Percentiles rank a stretch among this genome's conserved stretches.
phyloP scores from a whole-genome alignment of 2,797 vertebrate species.

The Pseudochromis fuscus region DNA sequence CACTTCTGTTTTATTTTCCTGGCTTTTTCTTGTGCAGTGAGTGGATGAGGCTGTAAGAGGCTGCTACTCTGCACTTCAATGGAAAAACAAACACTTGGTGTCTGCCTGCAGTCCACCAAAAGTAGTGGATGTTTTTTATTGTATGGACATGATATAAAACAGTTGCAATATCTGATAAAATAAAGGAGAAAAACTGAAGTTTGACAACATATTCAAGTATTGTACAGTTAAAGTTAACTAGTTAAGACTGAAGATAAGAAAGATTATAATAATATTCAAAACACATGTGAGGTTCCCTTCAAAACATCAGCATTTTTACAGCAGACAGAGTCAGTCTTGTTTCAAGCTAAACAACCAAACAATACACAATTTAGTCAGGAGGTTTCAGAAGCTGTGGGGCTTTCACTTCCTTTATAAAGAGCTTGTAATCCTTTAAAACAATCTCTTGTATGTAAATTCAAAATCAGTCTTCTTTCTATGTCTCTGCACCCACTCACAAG shows the following conservation, averaged over 20 bases:
- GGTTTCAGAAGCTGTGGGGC: not conserved
- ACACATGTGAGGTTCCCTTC: not conserved
- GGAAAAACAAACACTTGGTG: slow-evolving; percentile 5
- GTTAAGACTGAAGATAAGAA: not conserved
- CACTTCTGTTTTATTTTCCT: slow-evolving; percentile 44
- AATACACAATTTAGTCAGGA: not conserved
- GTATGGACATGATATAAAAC: not conserved
- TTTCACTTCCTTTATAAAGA: not conserved
- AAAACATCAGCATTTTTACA: slow-evolving; percentile 1
- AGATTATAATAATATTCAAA: not conserved
- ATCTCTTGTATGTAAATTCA: not conserved
- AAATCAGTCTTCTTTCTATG: slow-evolving; percentile 4
- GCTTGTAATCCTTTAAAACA: not conserved
- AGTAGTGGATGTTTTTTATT: not conserved
- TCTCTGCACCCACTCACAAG: not conserved
- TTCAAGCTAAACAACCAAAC: slow-evolving; percentile 5
- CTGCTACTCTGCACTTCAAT: not conserved
- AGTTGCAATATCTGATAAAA: not conserved
- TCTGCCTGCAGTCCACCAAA: slow-evolving; percentile 1
- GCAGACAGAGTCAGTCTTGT: not conserved
- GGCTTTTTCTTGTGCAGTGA: not conserved
- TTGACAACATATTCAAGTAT: not conserved
- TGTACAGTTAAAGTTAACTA: not conserved
- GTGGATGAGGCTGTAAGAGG: not conserved
- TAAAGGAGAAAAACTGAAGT: not conserved